A percentile compares a stretch with the other conserved stretches of the same genome.
Evolutionary conservation across 1,140 invertebrate species (phyloP).

Genomic region (Drosophila equinoxialis): DNA sequence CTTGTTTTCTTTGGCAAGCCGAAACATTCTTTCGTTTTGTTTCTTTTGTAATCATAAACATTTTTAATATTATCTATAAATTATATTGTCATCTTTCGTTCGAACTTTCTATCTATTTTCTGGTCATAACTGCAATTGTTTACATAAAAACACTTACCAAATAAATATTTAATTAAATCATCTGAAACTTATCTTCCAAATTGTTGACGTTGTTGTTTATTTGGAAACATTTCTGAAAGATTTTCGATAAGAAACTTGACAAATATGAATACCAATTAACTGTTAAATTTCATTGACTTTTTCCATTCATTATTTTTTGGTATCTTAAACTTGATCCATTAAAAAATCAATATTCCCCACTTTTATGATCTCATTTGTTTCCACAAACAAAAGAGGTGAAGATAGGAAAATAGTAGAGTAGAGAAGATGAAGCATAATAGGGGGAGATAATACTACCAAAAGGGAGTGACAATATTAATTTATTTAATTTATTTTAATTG

Average conservation of each 20-base stretch:
- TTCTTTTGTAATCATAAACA: too few relatives aligned
- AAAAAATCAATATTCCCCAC: constrained; percentile 2
- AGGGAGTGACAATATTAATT: constrained; percentile 76
- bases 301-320: background rate
- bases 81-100: too few relatives aligned
- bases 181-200: too few relatives aligned
- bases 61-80: too few relatives aligned
- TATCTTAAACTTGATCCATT: constrained; percentile 1
- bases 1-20: too few relatives aligned
- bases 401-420: background rate
- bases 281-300: background rate
- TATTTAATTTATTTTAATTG: constrained; percentile 77
- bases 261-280: background rate
- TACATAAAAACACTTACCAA: too few relatives aligned
- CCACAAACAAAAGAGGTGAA: background rate
- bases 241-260: background rate
- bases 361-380: background rate
- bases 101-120: too few relatives aligned
- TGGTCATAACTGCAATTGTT: too few relatives aligned
- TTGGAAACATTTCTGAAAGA: too few relatives aligned
- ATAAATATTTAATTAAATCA: too few relatives aligned
- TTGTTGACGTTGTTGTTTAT: too few relatives aligned
- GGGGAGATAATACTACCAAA: background rate
- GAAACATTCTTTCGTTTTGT: too few relatives aligned
- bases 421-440: constrained; percentile 25